Evolutionary conservation across 2,113 vertebrate species (phyloP).

Genomic region (Albula goreensis): DNA sequence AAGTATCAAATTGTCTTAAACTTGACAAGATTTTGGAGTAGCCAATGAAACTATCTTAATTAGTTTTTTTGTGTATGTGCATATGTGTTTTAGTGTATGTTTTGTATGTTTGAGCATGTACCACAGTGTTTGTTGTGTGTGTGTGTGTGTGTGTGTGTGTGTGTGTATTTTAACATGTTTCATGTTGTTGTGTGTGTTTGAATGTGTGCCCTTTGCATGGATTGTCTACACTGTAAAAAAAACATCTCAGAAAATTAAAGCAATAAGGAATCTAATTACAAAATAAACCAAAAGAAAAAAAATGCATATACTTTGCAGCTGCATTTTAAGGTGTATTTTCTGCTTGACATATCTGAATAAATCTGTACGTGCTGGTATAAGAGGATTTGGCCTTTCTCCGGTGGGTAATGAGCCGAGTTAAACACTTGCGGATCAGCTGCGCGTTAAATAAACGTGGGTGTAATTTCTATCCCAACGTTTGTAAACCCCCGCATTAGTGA

Average conservation of each 20-base stretch:
- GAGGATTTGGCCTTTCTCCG: conserved; percentile 64
- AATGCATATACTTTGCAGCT: background rate
- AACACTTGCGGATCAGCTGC: conserved; percentile 53
- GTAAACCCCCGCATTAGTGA: conserved; percentile 27
- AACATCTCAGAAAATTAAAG: background rate
- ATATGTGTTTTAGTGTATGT: too few species aligned
- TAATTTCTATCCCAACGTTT: conserved; percentile 38
- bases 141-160: conserved; percentile 38
- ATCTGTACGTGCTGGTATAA: conserved; percentile 60
- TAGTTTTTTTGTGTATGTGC: too few species aligned
- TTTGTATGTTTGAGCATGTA: too few species aligned
- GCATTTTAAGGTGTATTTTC: conserved; percentile 9
- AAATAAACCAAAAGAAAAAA: background rate
- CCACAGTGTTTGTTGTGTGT: conserved; percentile 49
- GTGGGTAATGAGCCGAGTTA: conserved; percentile 65
- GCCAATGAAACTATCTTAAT: too few species aligned
- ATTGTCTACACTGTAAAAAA: conserved; percentile 24
- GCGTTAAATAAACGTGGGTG: conserved; percentile 33
- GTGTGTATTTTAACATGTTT: conserved; percentile 22
- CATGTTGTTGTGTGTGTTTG: background rate
- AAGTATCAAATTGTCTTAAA: too few species aligned
- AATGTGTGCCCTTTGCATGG: conserved; percentile 44
- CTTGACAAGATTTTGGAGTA: too few species aligned
- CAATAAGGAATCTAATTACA: background rate
- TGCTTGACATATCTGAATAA: conserved; percentile 35